Percentiles rank a stretch among this genome's conserved stretches.
phyloP scores from a whole-genome alignment of 2,888 invertebrate species.

The Lepidocyrtoides sp. region DNA sequence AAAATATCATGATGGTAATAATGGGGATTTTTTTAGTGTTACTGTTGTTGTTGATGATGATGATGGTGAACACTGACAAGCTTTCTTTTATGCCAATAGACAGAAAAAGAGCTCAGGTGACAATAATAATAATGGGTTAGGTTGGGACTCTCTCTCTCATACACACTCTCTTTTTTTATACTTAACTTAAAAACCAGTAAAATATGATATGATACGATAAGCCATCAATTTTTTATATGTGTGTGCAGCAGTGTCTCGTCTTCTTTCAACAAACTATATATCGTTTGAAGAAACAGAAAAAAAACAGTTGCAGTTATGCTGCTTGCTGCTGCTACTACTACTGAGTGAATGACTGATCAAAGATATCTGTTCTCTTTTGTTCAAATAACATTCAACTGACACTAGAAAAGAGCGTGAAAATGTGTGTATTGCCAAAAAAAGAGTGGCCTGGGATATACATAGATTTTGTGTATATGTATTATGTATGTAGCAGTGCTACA shows the following conservation, averaged over 20 bases:
- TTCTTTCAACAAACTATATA: conserved; percentile 8
- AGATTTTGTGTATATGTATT: background rate
- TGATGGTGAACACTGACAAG: conserved; percentile 25
- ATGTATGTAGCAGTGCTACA: background rate
- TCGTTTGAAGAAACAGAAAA: background rate
- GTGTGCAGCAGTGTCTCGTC: conserved; percentile 26
- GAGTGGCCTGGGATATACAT: conserved; percentile 43
- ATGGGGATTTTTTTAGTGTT: background rate
- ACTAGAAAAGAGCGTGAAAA: conserved; percentile 59
- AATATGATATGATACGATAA: conserved; percentile 66
- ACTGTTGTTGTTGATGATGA: background rate
- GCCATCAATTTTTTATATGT: conserved; percentile 55
- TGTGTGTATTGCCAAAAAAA: conserved; percentile 61
- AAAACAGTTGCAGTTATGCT: conserved; percentile 14
- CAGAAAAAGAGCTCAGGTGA: conserved; percentile 47
- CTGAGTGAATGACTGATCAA: conserved; percentile 48
- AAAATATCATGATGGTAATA: conserved; percentile 1
- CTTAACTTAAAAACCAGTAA: conserved; percentile 56
- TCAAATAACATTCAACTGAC: conserved; percentile 27
- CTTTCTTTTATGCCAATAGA: conserved; percentile 21
- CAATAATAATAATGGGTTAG: conserved; percentile 67
- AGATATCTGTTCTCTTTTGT: conserved; percentile 46
- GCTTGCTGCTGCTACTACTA: background rate
- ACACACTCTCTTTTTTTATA: background rate
- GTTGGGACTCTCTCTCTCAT: conserved; percentile 30